phyloP scores from a whole-genome alignment of 2,888 invertebrate species.

The Lucinisca nassula region DNA sequence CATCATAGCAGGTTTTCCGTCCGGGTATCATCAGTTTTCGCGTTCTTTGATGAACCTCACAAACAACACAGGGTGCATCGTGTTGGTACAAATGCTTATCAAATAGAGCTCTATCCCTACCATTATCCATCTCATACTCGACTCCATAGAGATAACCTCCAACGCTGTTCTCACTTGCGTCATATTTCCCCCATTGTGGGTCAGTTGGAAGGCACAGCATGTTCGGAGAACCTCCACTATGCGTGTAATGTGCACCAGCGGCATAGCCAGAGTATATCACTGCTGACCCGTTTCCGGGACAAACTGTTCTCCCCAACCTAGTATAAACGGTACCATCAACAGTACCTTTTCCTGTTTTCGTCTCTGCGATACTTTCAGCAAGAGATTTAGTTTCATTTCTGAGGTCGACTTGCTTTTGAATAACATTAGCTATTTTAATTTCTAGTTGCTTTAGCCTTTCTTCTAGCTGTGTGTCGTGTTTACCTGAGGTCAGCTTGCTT shows the following conservation, averaged over 20 bases:
- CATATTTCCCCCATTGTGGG: not conserved
- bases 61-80: conserved; percentile 43
- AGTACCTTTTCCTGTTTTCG: too few relatives aligned
- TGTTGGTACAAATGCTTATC: conserved; percentile 16
- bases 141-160: not conserved
- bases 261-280: conserved; percentile 25
- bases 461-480: too few relatives aligned
- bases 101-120: conserved; percentile 10
- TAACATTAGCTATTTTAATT: too few relatives aligned
- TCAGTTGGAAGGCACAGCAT: not conserved
- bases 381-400: too few relatives aligned
- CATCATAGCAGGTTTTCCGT: conserved; percentile 27
- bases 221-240: not conserved
- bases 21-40: conserved; percentile 41
- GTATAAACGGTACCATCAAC: not conserved
- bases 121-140: not conserved
- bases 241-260: not conserved
- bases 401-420: too few relatives aligned
- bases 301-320: conserved; percentile 30
- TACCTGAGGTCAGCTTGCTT: too few relatives aligned
- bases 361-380: not conserved
- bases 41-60: conserved; percentile 4
- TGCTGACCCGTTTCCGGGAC: conserved; percentile 34
- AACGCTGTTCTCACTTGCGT: not conserved
- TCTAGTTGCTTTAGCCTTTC: too few relatives aligned